phyloP scores from a whole-genome alignment of 2,113 vertebrate species.

The Pluvialis apricaria region DNA sequence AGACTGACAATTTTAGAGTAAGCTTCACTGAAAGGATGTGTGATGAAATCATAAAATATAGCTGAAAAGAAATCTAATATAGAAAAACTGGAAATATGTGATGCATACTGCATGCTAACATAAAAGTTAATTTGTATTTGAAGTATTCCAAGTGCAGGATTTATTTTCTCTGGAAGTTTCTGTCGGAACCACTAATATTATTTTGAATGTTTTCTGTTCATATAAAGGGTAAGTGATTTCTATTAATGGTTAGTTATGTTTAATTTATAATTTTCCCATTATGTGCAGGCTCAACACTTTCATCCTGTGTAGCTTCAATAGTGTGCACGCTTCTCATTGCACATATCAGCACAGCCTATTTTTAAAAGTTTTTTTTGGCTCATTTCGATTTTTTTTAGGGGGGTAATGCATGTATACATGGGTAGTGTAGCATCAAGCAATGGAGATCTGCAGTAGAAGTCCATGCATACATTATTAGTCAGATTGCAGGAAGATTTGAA shows the following conservation, averaged over 20 bases:
- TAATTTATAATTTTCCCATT: not conserved
- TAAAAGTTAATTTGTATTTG: not conserved
- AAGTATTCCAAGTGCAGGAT: not conserved
- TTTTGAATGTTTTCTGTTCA: not conserved
- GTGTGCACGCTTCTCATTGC: not conserved
- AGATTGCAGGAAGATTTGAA: slow-evolving; percentile 55
- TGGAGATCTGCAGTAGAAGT: slow-evolving; percentile 40
- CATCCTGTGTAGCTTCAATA: not conserved
- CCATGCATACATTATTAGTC: slow-evolving; percentile 56
- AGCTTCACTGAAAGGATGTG: not conserved
- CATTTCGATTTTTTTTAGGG: not conserved
- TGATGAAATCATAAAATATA: not conserved
- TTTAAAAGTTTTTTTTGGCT: not conserved
- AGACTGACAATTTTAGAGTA: not conserved
- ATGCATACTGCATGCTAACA: not conserved
- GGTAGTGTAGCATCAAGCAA: not conserved
- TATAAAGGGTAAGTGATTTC: not conserved
- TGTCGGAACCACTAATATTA: not conserved
- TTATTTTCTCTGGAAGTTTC: not conserved
- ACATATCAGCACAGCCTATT: not conserved
- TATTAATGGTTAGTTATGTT: not conserved
- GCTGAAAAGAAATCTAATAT: not conserved
- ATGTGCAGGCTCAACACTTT: not conserved
- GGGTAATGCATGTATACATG: not conserved
- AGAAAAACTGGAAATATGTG: not conserved